phyloP scores from a whole-genome alignment of 2,888 invertebrate genomes.

The Aspidiotus destructor region DNA sequence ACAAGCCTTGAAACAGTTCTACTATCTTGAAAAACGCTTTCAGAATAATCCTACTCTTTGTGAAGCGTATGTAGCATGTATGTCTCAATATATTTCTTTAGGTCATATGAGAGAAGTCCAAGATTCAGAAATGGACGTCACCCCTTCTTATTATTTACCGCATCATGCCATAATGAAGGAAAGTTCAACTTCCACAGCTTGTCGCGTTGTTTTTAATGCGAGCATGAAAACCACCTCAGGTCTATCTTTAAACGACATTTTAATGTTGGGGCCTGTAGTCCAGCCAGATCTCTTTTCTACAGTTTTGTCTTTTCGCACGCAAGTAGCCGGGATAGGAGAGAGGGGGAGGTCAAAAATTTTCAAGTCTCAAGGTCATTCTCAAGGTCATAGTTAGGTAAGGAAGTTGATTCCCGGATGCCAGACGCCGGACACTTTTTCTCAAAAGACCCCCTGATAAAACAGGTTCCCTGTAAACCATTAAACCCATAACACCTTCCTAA shows the following conservation, averaged over 20 bases:
- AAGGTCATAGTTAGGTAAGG: too few relatives aligned
- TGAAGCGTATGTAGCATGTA: not conserved
- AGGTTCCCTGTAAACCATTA: too few relatives aligned
- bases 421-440: too few relatives aligned
- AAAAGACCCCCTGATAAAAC: too few relatives aligned
- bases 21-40: not conserved
- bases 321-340: too few relatives aligned
- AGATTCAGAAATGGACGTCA: not conserved
- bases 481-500: too few relatives aligned
- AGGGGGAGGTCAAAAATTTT: too few relatives aligned
- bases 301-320: not conserved
- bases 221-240: slow-evolving; percentile 1
- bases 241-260: slow-evolving; percentile 7
- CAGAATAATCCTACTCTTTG: slow-evolving; percentile 3
- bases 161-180: slow-evolving; percentile 17
- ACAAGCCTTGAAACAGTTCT: not conserved
- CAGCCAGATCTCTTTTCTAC: not conserved
- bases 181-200: not conserved
- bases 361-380: too few relatives aligned
- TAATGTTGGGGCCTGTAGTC: not conserved
- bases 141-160: slow-evolving; percentile 3
- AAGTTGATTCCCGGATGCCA: too few relatives aligned
- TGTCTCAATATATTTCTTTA: slow-evolving; percentile 2
- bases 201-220: slow-evolving; percentile 3
- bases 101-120: slow-evolving; percentile 6